Base-by-base conservation (phyloP, 2,113 vertebrate genomes). In the Sterrhoptilus dennistouni region DNA sequence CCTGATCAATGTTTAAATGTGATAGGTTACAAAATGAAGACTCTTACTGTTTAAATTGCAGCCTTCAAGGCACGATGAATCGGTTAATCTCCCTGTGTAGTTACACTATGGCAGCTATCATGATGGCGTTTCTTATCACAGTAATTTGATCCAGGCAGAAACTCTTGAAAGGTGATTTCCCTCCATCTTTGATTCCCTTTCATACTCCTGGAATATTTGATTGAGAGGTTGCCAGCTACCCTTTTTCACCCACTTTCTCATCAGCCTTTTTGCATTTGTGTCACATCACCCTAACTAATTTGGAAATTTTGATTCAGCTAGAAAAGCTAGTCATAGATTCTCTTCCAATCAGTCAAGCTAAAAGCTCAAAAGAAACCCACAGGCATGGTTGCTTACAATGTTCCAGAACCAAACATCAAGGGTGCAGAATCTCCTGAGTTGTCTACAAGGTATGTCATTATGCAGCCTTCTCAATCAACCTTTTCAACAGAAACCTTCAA, bases 11-110 rank as follows among this genome's bases (percentile, higher is more conserved):
- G 56, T 90, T 93, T 90, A 95, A 88, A 93, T 92, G 83, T 79
- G 57, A 76, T 87, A 94, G 70, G 53, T 94, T 83, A 92, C 66
- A 92, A 89, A 97, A 92, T 83, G 63, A 94, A 93, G 64, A 70
- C 61, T 47, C 76, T 84, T 74, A 52, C 61, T 90, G 49, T 93
- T 94, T 89, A 94, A 96, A 96, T 87, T 93, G 70, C 47, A 96
- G 33, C 45, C 70, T 91, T 87, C 78, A 80, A 95, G 74, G 74
- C 91, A 89, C 47, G 92, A 88, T 72, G 64, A 93, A 60, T 81
- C 44, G 74, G 66, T 84, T 96, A 86, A 93, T 89, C 80, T 96
- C 57, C 29, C 60, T 81, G 22, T 2, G 2, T 74, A 84, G 44
- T 90, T 64, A 90, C 45, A 69, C 44, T 47, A 29, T 59, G 64